Conservation (phyloP, 2,113 vertebrate species). For the Dunckerocampus dactyliophorus region DNA sequence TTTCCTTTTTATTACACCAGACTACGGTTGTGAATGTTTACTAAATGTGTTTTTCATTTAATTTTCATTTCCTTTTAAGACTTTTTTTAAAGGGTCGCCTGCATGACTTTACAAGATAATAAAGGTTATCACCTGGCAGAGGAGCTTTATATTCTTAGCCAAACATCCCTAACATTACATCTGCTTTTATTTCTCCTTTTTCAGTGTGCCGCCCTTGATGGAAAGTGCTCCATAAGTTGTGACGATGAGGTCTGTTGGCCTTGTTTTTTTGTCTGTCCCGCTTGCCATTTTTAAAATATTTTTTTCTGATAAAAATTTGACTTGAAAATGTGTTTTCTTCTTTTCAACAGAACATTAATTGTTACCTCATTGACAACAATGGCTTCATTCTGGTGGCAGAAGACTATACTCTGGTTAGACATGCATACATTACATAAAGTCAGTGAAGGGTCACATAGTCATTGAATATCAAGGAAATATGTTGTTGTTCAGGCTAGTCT, state of each 20-base stretch:
- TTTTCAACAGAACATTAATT: conserved; percentile 83
- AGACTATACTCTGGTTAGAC: conserved; percentile 84
- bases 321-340: conserved; percentile 1
- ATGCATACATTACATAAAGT: neutral
- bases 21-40: neutral
- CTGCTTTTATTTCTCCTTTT: conserved; percentile 18
- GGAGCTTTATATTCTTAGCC: neutral
- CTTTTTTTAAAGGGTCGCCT: conserved; percentile 4
- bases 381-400: conserved; percentile 95
- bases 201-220: conserved; percentile 91
- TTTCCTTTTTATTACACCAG: neutral
- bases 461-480: neutral
- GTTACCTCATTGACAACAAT: conserved; percentile 98
- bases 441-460: neutral
- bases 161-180: conserved; percentile 6
- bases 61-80: neutral
- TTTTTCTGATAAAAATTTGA: neutral
- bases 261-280: neutral
- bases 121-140: conserved; percentile 8
- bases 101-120: conserved; percentile 4
- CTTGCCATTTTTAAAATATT: neutral
- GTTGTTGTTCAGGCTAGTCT: neutral
- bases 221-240: conserved; percentile 93
- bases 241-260: conserved; percentile 85
- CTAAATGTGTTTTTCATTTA: neutral